These are phyloP conservation scores for Drosophila ambigua DNA, from an alignment of 1,140 invertebrate genomes.

Conservation along the genomic window DNA sequence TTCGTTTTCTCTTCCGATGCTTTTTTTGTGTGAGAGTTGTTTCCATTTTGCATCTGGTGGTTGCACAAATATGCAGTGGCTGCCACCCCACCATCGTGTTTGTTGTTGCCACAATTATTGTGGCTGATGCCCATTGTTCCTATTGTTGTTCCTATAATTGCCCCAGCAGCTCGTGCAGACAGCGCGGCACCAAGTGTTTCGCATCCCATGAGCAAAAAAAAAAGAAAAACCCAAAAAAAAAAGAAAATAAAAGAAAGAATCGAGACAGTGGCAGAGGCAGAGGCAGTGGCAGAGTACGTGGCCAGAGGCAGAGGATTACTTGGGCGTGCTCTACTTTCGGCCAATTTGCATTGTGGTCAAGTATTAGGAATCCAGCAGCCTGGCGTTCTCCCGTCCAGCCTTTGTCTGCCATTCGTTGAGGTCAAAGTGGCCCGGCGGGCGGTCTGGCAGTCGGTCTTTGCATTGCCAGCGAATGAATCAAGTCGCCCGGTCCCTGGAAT, in stretches of 20 bases:
- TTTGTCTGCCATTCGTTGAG: not conserved
- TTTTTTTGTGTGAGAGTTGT: conserved; percentile 25
- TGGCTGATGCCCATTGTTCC: conserved; percentile 38
- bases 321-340: conserved; percentile 23
- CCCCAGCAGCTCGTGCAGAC: conserved; percentile 67
- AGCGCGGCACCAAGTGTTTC: conserved; percentile 80
- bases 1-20: no score
- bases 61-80: conserved; percentile 63
- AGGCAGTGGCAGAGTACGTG: not conserved
- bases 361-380: conserved; percentile 2
- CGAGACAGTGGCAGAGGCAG: conserved; percentile 11
- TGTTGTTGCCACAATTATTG: conserved; percentile 68
- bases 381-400: not conserved
- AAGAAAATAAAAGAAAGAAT: conserved; percentile 17
- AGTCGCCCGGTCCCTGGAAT: conserved; percentile 25
- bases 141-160: conserved; percentile 49
- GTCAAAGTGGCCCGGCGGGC: not conserved
- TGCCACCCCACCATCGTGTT: conserved; percentile 24
- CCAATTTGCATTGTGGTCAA: conserved; percentile 31
- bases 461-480: conserved; percentile 50
- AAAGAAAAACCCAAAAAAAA: conserved; percentile 35
- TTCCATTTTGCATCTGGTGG: conserved; percentile 57
- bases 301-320: conserved; percentile 8
- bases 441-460: conserved; percentile 5
- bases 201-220: conserved; percentile 60